Conservation (phyloP, 2,888 invertebrate species). For the Actias luna region DNA sequence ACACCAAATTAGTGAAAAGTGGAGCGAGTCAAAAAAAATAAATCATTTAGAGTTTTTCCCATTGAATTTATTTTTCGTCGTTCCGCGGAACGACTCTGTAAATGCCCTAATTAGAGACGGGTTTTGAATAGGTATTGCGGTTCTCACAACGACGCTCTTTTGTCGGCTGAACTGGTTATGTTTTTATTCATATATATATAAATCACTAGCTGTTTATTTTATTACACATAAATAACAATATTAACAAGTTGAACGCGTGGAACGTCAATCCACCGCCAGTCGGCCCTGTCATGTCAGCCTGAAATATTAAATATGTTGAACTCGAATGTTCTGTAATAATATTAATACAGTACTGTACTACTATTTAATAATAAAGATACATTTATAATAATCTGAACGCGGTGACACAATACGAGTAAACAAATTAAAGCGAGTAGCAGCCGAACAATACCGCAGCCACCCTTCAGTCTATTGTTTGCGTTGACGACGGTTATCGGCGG, state of each 20-base stretch:
- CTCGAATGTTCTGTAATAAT: background rate
- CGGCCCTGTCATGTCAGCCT: no score
- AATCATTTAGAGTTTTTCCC: background rate
- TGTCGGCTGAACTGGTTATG: background rate
- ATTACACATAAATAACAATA: no score
- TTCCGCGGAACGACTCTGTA: constrained; percentile 2
- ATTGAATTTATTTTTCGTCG: background rate
- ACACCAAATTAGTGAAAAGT: background rate
- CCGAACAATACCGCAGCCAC: constrained; percentile 37
- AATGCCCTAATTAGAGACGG: constrained; percentile 12
- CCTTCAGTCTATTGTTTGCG: constrained; percentile 40
- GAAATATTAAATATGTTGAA: no score
- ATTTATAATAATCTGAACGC: constrained; percentile 15
- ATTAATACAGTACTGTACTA: background rate
- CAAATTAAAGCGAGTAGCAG: constrained; percentile 44
- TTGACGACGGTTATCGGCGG: constrained; percentile 34
- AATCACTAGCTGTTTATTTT: no score
- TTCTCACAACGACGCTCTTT: background rate
- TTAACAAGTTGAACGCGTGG: no score
- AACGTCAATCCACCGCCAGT: no score
- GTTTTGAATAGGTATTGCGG: constrained; percentile 6
- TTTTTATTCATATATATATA: no score
- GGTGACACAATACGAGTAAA: constrained; percentile 39
- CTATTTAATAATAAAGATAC: background rate
- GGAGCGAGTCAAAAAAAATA: background rate